Base-by-base conservation (phyloP, 2,888 invertebrate species). In the Phrixothrix hirtus region DNA sequence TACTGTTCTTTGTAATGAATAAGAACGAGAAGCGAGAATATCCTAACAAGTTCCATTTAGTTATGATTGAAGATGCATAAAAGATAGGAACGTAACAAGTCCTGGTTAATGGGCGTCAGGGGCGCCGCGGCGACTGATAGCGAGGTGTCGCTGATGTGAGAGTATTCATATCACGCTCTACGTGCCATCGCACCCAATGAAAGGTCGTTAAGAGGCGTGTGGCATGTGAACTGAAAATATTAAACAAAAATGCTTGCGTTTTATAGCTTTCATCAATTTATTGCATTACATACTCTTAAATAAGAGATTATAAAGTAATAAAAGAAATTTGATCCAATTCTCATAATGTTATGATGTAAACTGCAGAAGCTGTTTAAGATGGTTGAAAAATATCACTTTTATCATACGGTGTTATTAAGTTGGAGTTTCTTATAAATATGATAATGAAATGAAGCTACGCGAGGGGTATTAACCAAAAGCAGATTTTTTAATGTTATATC, bases 1-100 rank as follows among this genome's bases (percentile, higher is more conserved):
- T 38, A 48, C 39, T 43, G 45, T 47, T 51, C 52, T 58, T 59
- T 59, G 53, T 62, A 56, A 60, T 58, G 55, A 60, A 57, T 51
- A 42, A 43, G 49, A 52, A 51, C 36, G 53, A 42, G 41, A 42
- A 50, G 50, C 49, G 55, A 56, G 45, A 52, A 50, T 30, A 43
- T 51, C 56, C 55, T 63, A 63, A 61, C 61, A 63, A 61, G 60
- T 61, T 61, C 57, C 61, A 58, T 60, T 63, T 61, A 56, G 57
- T 50, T 55, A 60, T 60, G 61, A 63, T 60, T 61, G 62, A 60
- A 61, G 61, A 61, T 61, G 58, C 58, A 56, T 56, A 58, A 62
- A 59, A 58, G 57, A 62, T 62, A 62, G 56, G 52, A 49, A 53
- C 53, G 52, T 55, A 51, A 55, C 55, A 59, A 58, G 57, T 54